Base-by-base conservation (phyloP, 2,113 vertebrate genomes). In the Paramormyrops kingsleyae region DNA sequence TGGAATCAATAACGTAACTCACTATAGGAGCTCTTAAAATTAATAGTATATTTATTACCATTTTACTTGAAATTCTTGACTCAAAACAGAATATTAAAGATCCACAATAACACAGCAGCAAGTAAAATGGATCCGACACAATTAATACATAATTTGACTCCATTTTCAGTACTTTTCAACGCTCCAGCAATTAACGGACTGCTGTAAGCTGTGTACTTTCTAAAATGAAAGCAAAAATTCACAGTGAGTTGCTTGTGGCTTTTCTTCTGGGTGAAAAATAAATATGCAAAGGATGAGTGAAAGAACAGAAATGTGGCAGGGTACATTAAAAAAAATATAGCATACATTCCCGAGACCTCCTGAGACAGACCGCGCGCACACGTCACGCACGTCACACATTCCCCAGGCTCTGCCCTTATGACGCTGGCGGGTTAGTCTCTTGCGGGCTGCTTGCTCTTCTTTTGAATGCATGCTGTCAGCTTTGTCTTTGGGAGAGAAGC, bases 161-260 rank as follows among this genome's bases (percentile, higher is more conserved):
- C 10, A 84, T 47, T 47, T 50, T 42, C 12, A 17, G 17, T 84
- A 39, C 74, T 39, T 52, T 80, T 47, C 66, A 89, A 39, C 4
- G 5, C 46, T 49, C 8, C 19, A 15, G 83, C 13, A 80, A n/a
- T 44, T 47, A 53, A 9, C 47, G 17, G 9, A n/a, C 19, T 0
- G 42, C 52, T 80, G 87, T 3, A 53, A 42, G 50, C 42, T 49
- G 56, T 47, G 15, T 47, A 92, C 92, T 94, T 94, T 93, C 90
- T 89, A 91, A 92, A 93, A 93, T 93, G 88, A 92, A 92, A 92
- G 92, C 80, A 89, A 59, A 89, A 42, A 83, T 70, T 70, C 85
- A 80, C 42, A 53, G 44, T 31, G 12, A 19, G 49, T 19, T 53
- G 44, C 49, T 52, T 12, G 5, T 24, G 24, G 27, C n/a, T 47